Evolutionary conservation across 2,797 vertebrate genomes (phyloP).

Genomic region (Mycteria americana): DNA sequence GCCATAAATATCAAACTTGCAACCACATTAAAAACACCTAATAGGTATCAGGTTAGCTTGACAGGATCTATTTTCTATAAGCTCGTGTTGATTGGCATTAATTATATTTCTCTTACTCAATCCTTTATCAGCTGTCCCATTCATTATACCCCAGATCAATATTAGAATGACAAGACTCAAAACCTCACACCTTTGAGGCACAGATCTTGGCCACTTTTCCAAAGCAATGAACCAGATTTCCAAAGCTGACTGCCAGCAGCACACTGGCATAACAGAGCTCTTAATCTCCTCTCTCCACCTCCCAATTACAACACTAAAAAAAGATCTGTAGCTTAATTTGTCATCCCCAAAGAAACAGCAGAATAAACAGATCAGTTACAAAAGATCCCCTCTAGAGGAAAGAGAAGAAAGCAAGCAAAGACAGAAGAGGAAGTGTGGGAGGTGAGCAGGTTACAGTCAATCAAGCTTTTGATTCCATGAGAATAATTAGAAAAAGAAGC

Average conservation of each 20-base stretch:
- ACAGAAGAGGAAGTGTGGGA: constrained; percentile 35
- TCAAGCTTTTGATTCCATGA: constrained; percentile 20
- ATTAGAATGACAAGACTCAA: background rate
- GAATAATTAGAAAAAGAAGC: constrained; percentile 37
- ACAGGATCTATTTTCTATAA: background rate
- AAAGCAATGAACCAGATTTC: background rate
- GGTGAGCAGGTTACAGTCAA: constrained; percentile 29
- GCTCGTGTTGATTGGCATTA: background rate
- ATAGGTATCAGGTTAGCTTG: background rate
- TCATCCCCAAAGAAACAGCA: constrained; percentile 3
- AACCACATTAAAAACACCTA: background rate
- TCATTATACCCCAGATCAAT: background rate
- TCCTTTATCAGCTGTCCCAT: background rate
- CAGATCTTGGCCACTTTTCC: background rate
- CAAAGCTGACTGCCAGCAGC: background rate
- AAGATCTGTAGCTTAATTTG: background rate
- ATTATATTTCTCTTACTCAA: background rate
- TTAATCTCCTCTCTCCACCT: background rate
- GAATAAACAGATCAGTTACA: constrained; percentile 38
- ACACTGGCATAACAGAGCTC: background rate
- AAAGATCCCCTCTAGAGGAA: background rate
- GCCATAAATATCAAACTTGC: background rate
- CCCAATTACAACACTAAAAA: background rate
- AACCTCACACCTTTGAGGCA: background rate
- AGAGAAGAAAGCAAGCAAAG: background rate